phyloP scores from a whole-genome alignment of 2,797 vertebrate species.

The Falco cherrug region DNA sequence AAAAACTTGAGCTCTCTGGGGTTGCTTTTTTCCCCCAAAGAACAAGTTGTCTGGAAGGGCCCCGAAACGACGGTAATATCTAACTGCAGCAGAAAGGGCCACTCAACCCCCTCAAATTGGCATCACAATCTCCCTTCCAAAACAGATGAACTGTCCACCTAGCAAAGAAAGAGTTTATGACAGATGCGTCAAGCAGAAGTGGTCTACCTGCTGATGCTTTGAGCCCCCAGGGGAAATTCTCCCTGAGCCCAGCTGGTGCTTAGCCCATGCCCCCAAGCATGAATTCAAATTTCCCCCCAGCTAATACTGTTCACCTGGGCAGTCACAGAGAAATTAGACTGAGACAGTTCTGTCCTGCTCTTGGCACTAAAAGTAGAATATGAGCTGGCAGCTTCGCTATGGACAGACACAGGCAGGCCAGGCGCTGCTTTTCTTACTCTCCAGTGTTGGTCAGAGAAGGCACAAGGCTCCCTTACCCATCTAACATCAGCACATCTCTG shows the following conservation, averaged over 20 bases:
- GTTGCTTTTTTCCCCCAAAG: accelerated
- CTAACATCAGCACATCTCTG: neutral
- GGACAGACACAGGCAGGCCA: neutral
- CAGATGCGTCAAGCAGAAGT: neutral
- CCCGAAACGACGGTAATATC: neutral
- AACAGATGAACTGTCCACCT: neutral
- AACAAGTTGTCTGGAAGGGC: neutral
- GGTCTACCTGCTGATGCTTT: neutral
- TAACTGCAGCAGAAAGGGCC: neutral
- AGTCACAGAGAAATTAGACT: neutral
- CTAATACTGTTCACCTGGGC: neutral
- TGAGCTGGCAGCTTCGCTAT: neutral
- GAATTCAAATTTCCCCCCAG: neutral
- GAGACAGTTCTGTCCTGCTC: neutral
- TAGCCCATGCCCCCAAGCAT: neutral
- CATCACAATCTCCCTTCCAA: neutral
- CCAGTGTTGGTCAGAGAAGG: neutral
- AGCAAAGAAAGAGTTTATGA: neutral
- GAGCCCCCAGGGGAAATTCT: neutral
- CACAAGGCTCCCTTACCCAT: neutral
- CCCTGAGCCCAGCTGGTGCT: neutral
- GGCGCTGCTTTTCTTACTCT: neutral
- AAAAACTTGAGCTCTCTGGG: neutral
- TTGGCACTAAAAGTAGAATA: neutral
- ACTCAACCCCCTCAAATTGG: neutral